Conservation (phyloP, 2,797 vertebrate genomes). For the Acrocephalus scirpaceus region DNA sequence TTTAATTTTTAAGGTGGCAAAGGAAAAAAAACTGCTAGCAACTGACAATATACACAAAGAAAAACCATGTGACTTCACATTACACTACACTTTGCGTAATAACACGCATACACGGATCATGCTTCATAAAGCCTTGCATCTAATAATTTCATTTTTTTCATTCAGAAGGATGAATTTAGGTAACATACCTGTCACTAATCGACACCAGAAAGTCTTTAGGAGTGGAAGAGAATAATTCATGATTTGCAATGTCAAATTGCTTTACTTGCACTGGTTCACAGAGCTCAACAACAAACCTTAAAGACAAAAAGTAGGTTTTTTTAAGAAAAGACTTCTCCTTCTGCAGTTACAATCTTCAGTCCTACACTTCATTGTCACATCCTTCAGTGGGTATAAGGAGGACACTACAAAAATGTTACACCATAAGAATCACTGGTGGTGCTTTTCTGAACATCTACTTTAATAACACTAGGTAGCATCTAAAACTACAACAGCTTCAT, state of each 20-base stretch:
- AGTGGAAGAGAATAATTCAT: constrained; percentile 98
- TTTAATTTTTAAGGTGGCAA: neutral
- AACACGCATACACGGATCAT: neutral
- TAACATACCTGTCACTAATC: constrained; percentile 93
- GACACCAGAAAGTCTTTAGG: constrained; percentile 97
- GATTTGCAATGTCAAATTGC: constrained; percentile 97
- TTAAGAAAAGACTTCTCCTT: neutral
- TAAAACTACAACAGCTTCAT: neutral
- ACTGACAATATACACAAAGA: neutral
- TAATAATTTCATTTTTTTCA: neutral
- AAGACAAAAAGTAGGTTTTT: constrained; percentile 9
- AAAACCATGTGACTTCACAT: neutral
- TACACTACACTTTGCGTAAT: neutral
- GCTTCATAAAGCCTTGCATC: neutral
- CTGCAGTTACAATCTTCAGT: neutral
- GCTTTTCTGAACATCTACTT: neutral
- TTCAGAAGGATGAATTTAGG: neutral
- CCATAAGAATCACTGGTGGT: neutral
- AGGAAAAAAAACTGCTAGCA: neutral
- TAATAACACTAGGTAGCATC: neutral
- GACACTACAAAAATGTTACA: neutral
- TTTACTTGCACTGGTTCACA: constrained; percentile 98
- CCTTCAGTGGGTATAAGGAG: neutral
- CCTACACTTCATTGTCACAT: neutral
- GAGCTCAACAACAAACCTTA: constrained; percentile 97